Evolutionary conservation across 2,888 invertebrate genomes (phyloP), one percentile per base, ranked within the genome.

Genomic region (Alloscopus bannaensis): DNA sequence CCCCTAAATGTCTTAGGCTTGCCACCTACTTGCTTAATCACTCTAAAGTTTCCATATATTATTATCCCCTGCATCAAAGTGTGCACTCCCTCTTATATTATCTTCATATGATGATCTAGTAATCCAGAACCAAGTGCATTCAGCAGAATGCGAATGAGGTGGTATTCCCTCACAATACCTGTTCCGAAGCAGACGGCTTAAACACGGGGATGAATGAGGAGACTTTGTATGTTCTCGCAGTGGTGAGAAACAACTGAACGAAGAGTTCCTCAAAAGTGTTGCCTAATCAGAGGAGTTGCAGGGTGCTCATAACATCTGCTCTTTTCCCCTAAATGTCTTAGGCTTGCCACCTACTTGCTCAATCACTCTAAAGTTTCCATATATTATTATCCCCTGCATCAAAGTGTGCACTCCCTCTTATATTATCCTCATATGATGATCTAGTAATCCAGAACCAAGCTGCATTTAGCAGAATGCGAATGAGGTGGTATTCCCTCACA

Each of bases 1-100:
- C 28, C 29, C 20, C 59, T 3, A 59, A 13, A 11, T n/a, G 11
- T 55, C 55, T 68, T 68, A n/a, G n/a, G n/a, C n/a, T n/a, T n/a
- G n/a, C n/a, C 26, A 42, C 59, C 59, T 59, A 70, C 57, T 55
- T 70, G 24, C 20, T 31, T 31, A 59, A 57, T 70, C 70, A 70
- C 36, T 70, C 59, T 13, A 28, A 47, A 42, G 20, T 36, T 36
- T 45, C 45, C 45, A 45, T 16, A 45, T 4, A 45, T 11, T 13
- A 8, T 36, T 36, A n/a, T n/a, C n/a, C n/a, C n/a, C 36, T 8
- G 36, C 36, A 36, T 13, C 6, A 6, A 36, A 8, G 8, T 8
- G 36, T 36, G 13, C 36, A 8, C 36, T 36, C 36, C 36, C 36
- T 36, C 36, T 36, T 13, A 13, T 36, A 6, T 8, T 36, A 13